phyloP scores from a whole-genome alignment of 2,888 invertebrate species.

The Deroplatys truncata region DNA sequence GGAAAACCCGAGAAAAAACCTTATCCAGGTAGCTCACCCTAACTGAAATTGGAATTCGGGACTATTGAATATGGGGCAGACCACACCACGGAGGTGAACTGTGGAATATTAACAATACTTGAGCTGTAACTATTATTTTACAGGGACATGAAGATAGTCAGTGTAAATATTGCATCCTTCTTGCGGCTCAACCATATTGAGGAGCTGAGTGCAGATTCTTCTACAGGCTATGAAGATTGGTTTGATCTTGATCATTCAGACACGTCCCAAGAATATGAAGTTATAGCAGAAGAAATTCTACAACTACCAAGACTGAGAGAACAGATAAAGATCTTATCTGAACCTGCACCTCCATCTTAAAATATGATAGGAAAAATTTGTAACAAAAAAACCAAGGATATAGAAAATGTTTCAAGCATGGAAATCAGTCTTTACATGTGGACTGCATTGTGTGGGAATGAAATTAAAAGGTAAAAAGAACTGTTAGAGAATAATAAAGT shows the following conservation, averaged over 20 bases:
- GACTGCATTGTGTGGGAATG: too few relatives aligned
- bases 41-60: too few relatives aligned
- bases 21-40: too few relatives aligned
- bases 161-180: background rate
- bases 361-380: too few relatives aligned
- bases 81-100: too few relatives aligned
- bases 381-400: too few relatives aligned
- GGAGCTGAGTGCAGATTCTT: background rate
- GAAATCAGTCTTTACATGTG: too few relatives aligned
- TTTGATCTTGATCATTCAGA: background rate
- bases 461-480: background rate
- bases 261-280: background rate
- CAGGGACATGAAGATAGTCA: background rate
- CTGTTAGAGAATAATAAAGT: background rate
- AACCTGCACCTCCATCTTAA: background rate
- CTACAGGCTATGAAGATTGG: background rate
- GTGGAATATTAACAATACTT: too few relatives aligned
- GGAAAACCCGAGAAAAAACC: too few relatives aligned
- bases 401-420: too few relatives aligned
- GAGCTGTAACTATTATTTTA: background rate
- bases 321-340: background rate
- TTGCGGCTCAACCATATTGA: background rate
- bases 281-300: background rate
- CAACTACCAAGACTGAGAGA: background rate
- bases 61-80: too few relatives aligned